Conservation (phyloP, 1,140 invertebrate genomes). For the Lamellibrachia luymesi region DNA sequence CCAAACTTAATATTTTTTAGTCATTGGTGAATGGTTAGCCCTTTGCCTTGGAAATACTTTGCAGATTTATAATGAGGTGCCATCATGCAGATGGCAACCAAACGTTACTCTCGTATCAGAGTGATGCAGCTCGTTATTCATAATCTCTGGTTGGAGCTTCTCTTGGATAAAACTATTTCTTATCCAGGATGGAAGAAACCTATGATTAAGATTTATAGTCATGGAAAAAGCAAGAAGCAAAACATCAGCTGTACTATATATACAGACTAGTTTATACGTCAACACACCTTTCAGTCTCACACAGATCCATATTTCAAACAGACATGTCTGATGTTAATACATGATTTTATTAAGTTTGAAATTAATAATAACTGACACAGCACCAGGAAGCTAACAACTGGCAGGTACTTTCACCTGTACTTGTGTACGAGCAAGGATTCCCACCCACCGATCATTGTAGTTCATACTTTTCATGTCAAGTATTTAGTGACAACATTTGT, state of each 20-base stretch:
- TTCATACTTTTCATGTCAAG: neutral
- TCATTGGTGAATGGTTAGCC: no score
- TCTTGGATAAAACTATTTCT: neutral
- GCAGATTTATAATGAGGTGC: no score
- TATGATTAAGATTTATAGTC: neutral
- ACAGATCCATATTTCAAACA: no score
- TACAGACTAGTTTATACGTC: no score
- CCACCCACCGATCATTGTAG: neutral
- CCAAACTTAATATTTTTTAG: no score
- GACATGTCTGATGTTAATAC: neutral
- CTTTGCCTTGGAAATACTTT: no score
- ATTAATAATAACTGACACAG: neutral
- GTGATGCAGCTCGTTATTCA: no score
- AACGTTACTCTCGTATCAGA: no score
- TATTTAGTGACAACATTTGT: neutral
- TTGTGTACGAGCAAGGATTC: neutral
- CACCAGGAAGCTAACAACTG: neutral
- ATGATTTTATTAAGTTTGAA: neutral
- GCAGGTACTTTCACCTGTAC: neutral
- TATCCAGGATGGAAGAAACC: neutral
- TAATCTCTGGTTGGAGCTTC: neutral
- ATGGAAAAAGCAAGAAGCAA: neutral
- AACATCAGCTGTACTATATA: no score
- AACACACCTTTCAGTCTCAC: no score
- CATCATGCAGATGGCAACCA: no score